Base-by-base conservation (phyloP, 2,888 invertebrate species). In the Cryptocephalus moraei region DNA sequence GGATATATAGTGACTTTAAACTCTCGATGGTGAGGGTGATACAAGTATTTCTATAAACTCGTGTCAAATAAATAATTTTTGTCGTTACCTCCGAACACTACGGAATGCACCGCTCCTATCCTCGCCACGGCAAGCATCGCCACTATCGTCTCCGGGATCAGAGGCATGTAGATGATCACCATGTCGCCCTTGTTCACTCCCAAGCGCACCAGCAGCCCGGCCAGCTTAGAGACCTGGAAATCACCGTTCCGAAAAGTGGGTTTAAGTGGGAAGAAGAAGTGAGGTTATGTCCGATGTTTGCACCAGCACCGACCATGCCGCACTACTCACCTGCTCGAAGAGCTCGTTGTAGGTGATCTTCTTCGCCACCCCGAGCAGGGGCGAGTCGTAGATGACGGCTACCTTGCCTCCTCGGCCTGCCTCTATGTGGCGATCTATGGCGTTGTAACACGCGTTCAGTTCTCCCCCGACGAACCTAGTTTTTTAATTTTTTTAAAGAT, bases 101-200 rank as follows among this genome's bases (percentile, higher is more conserved):
- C 87, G 0, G 91, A 91, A 66, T 95, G 94, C n/a, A 91, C 77
- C 2, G 91, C 94, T 0, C 94, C 95, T 9, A 94, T 73, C 41
- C 95, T 75, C 33, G 84, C 88, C 1, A 85, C 84, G 1, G 94
- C 93, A 59, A 94, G 68, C 86, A 94, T 93, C 1, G 92, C 82
- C 44, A 92, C 78, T 41, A 93, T 79, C 0, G 91, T 86, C 69
- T 94, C 91, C 0, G 94, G 93, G 42, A 94, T 87, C 48, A 94
- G 78, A 0, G 94, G 94, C 94, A 95, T 94, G 69, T 94, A 94
- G 62, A 95, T 90, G 1, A 94, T 75, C 1, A 95, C 90, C 0
- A 86, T 73, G 61, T 92, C 91, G 0, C 93, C 93, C 59, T 82
- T 81, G 12, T 73, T 70, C 1, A 94, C 91, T 0, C 93, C 93